Conservation (phyloP, 2,797 vertebrate genomes). For the Acipenser transmontanus region DNA sequence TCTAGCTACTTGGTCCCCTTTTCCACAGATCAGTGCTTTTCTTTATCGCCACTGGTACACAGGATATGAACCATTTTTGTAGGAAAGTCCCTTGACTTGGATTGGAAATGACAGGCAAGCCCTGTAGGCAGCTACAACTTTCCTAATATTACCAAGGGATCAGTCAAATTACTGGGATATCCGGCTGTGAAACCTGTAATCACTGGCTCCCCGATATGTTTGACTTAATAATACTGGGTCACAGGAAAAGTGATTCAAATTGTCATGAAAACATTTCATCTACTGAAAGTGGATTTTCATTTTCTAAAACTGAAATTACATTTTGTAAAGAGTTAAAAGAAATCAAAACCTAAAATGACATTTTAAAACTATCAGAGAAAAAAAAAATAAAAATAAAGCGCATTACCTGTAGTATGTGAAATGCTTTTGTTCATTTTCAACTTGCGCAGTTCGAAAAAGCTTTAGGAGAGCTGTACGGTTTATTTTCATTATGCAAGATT, state of each 20-base stretch:
- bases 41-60: not conserved
- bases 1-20: not conserved
- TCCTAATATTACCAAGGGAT: constrained; percentile 32
- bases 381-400: not conserved
- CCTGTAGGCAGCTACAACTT: not conserved
- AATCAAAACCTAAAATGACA: no score
- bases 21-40: not conserved
- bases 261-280: not conserved
- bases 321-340: no score
- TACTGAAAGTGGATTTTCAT: no score
- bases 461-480: no score
- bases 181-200: not conserved
- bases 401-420: no score
- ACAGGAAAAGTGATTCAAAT: not conserved
- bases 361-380: not conserved
- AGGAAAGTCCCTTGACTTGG: not conserved
- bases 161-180: constrained; percentile 24
- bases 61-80: not conserved
- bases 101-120: not conserved
- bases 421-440: no score
- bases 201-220: not conserved
- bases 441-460: no score
- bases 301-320: no score
- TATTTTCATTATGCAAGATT: no score
- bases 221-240: not conserved